Base-by-base conservation (phyloP, 2,797 vertebrate species). In the Chanos chanos region DNA sequence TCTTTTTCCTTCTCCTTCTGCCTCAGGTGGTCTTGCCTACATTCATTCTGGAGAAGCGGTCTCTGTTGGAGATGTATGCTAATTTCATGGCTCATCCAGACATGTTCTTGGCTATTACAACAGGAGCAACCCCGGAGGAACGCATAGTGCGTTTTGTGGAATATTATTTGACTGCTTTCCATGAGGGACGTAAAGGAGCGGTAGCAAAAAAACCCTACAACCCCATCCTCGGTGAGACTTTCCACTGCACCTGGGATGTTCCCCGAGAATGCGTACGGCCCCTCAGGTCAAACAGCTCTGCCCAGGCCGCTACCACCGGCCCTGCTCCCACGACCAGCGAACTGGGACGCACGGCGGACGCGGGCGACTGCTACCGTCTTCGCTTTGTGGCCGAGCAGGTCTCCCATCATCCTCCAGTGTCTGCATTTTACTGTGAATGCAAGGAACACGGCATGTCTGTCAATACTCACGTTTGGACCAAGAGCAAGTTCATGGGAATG, bases 401-500 rank as follows among this genome's bases (percentile, higher is more conserved):
- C 30, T 94, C 92, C 40, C 93, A 94, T 53, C 93, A 94, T 48
- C 93, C 92, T 0, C 93, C 93, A 0, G 81, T 94, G 58, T 93
- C 92, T 33, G 92, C 90, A 72, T 94, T 94, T 85, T 94, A 94
- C 78, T 94, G 91, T 50, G 92, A 94, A 78, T 94, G 93, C 85
- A 91, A 89, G 64, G 92, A 94, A 80, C 89, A 88, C 78, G 86
- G 82, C 66, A 88, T 92, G 77, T 94, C 92, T 2, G 81, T 91
- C 60, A 93, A 90, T 55, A 83, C 91, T 50, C 91, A 94, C 0
- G 83, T 94, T 5, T 94, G 92, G 92, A 94, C 93, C 82, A 94
- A 93, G 74, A 94, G 92, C 92, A 94, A 94, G 84, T 94, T 94
- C 75, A 87, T 94, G 91, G 93, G 93, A 77, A 94, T 94, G 93